Evolutionary conservation across 2,797 vertebrate genomes (phyloP).

Genomic region (Vespertilio murinus): DNA sequence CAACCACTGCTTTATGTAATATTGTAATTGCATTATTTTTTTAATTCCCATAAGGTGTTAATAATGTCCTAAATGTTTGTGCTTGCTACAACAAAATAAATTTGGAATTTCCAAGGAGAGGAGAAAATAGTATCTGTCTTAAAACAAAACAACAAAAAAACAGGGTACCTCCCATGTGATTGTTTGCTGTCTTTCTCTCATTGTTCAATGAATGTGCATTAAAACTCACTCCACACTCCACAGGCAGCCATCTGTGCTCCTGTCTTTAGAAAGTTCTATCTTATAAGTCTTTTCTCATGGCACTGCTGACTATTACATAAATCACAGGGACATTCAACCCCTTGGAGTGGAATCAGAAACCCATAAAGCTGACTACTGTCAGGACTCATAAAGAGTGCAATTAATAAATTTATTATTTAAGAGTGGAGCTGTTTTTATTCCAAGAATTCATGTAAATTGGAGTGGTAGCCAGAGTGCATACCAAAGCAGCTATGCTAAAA

Average conservation of each 20-base stretch:
- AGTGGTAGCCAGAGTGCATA: not conserved
- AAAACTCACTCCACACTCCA: not conserved
- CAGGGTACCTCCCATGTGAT: not conserved
- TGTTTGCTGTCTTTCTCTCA: not conserved
- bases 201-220: conserved; percentile 28
- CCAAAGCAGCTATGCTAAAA: conserved; percentile 22
- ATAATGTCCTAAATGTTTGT: not conserved
- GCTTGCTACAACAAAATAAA: not conserved
- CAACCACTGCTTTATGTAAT: not conserved
- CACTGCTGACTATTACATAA: conserved; percentile 57
- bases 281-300: conserved; percentile 49
- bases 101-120: not conserved
- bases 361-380: conserved; percentile 59
- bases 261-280: conserved; percentile 48
- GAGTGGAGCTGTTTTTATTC: conserved; percentile 37
- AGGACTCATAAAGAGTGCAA: conserved; percentile 66
- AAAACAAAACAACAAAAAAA: not conserved
- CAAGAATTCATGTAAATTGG: conserved; percentile 21
- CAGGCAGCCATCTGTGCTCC: conserved; percentile 55
- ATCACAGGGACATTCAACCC: conserved; percentile 61
- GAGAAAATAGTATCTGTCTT: not conserved
- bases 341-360: conserved; percentile 74
- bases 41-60: not conserved
- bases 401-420: conserved; percentile 76
- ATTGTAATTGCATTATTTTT: not conserved